Evolutionary conservation across 2,113 vertebrate species (phyloP), one percentile per base, ranked within the genome.

Genomic region (Cyanoramphus novaezelandiae): DNA sequence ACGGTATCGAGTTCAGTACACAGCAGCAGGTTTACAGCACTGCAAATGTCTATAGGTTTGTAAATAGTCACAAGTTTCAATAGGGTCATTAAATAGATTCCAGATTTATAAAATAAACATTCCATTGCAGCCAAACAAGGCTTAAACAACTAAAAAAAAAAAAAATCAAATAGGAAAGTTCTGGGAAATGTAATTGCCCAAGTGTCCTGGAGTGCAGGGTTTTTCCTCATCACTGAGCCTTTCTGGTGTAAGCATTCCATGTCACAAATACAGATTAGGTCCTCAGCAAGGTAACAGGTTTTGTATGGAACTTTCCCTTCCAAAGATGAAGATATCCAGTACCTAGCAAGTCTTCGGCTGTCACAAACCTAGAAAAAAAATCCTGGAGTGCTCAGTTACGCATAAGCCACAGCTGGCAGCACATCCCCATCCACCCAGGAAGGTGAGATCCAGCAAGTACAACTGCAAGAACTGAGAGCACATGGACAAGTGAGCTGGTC

Each of bases 401-500:
- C 1, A 1, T 39, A 71, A 90, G 87, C 23, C 43, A 59, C 74
- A 84, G 37, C 43, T 68, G 76, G 46, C 53, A 85, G 44, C 13
- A 2, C 62, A 71, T 35, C 18, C 46, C 13, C 6, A 0, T 35
- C 29, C 35, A 53, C 7, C 0, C 3, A 31, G 37, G 39, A 86
- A 63, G 19, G 63, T 13, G 46, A 59, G 28, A 75, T 82, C 31
- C 72, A 52, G 60, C 11, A 27, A 83, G 57, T 17, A 11, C 14
- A 39, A 50, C 50, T 31, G 41, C 23, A 29, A 9, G 55, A 57
- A 8, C 0, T 1, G 74, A 86, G 18, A 68, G 43, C 49, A 65
- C 35, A 20, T 0, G 2, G 19, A 39, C 37, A 68, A 46, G 29
- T 0, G 1, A 65, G 55, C 39, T 78, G 80, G n/a, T 55, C 50